Evolutionary conservation across 1,140 invertebrate species (phyloP).

Genomic region (Pseudomyrmex sp.): DNA sequence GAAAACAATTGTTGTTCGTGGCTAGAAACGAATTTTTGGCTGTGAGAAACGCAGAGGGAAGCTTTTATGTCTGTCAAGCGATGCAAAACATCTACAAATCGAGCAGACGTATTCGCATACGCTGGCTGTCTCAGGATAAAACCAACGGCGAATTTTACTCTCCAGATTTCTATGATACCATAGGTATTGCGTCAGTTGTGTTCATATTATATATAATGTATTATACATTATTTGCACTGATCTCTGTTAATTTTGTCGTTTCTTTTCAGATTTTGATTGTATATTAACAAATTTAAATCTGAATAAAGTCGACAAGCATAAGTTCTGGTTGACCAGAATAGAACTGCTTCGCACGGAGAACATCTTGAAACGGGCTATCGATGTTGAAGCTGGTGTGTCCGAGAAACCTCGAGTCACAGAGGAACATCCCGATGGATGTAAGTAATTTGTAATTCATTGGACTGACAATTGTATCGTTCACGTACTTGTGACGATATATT

Average conservation of each 20-base stretch:
- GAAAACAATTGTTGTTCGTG: conserved; percentile 63
- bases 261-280: conserved; percentile 93
- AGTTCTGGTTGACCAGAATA: conserved; percentile 89
- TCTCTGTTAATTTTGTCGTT: conserved; percentile 54
- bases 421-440: conserved; percentile 94
- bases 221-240: background rate
- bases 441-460: conserved; percentile 80
- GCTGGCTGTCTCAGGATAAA: conserved; percentile 94
- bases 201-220: background rate
- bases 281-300: conserved; percentile 94
- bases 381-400: conserved; percentile 91
- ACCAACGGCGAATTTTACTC: conserved; percentile 91
- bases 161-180: conserved; percentile 95
- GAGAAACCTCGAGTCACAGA: conserved; percentile 90
- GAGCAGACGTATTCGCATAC: conserved; percentile 93
- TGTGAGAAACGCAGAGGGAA: conserved; percentile 94
- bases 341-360: conserved; percentile 92
- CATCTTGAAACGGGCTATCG: conserved; percentile 93
- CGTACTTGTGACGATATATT: background rate
- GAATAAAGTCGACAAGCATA: conserved; percentile 90
- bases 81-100: conserved; percentile 96
- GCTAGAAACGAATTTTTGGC: conserved; percentile 95
- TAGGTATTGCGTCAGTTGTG: conserved; percentile 86
- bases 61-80: conserved; percentile 96
- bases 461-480: conserved; percentile 25